These are phyloP conservation scores for Anhinga anhinga DNA, from an alignment of 2,113 vertebrate genomes.

Conservation along the genomic window DNA sequence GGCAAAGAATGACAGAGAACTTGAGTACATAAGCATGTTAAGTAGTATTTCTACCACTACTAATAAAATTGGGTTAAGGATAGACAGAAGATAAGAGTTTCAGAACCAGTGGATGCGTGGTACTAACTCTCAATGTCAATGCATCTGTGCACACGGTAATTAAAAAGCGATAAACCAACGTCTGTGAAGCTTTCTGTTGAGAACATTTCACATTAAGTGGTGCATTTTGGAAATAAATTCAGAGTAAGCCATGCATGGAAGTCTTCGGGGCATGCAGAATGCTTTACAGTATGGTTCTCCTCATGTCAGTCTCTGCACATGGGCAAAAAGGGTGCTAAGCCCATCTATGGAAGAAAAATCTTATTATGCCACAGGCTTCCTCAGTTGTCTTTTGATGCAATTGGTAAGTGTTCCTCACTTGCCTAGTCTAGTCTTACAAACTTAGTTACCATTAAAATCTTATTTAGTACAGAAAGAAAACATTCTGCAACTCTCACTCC, in stretches of 20 bases:
- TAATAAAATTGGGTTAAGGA: not conserved
- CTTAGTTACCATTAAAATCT: not conserved
- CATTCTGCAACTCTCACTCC: not conserved
- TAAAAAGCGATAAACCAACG: not conserved
- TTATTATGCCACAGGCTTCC: not conserved
- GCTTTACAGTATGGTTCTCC: not conserved
- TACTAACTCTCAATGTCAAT: not conserved
- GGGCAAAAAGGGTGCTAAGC: not conserved
- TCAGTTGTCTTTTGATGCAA: not conserved
- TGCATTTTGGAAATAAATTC: conserved; percentile 25
- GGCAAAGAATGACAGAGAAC: not conserved
- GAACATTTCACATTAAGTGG: not conserved
- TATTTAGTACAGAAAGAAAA: not conserved
- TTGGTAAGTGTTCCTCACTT: not conserved
- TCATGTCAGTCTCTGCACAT: not conserved
- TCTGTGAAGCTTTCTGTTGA: not conserved
- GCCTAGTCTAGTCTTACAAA: not conserved
- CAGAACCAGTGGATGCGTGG: not conserved
- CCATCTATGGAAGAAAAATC: not conserved
- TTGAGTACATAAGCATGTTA: not conserved
- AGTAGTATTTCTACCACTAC: not conserved
- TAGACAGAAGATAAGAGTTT: not conserved
- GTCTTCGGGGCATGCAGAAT: not conserved
- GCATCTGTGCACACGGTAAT: not conserved
- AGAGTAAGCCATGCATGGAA: not conserved